Evolutionary conservation across 2,113 vertebrate genomes (phyloP).

Genomic region (Leiothrix lutea): DNA sequence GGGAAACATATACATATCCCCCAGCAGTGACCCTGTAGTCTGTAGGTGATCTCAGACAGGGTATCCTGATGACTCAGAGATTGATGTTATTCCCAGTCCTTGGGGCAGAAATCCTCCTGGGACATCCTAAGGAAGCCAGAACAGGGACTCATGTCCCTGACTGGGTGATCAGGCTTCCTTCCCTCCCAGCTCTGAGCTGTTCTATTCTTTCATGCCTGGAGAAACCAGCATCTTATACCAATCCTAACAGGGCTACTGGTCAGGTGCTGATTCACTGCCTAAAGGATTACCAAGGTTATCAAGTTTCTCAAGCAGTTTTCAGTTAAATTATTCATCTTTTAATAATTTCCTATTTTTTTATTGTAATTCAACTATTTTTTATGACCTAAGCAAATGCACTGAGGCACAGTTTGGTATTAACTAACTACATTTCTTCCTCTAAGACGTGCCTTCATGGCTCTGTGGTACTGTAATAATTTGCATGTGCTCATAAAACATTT

Average conservation of each 20-base stretch:
- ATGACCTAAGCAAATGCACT: background rate
- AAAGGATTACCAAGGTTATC: background rate
- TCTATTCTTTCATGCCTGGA: background rate
- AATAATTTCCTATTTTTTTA: background rate
- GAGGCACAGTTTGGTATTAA: background rate
- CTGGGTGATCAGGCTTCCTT: background rate
- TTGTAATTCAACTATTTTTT: background rate
- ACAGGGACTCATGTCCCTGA: background rate
- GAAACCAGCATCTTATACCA: background rate
- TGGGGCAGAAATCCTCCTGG: background rate
- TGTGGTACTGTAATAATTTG: background rate
- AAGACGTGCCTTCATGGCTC: background rate
- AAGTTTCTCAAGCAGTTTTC: background rate
- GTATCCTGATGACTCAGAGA: background rate
- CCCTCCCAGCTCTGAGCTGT: accelerated
- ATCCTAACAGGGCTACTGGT: background rate
- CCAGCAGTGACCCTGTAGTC: background rate
- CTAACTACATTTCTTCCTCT: background rate
- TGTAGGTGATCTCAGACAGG: background rate
- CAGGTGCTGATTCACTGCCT: background rate
- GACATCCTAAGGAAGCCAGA: accelerated
- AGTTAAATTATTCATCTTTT: background rate
- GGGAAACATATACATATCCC: background rate
- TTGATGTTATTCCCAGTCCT: background rate
- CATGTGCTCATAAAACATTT: background rate